Conservation (phyloP, 2,888 invertebrate species). For the Sthenelais limicola region DNA sequence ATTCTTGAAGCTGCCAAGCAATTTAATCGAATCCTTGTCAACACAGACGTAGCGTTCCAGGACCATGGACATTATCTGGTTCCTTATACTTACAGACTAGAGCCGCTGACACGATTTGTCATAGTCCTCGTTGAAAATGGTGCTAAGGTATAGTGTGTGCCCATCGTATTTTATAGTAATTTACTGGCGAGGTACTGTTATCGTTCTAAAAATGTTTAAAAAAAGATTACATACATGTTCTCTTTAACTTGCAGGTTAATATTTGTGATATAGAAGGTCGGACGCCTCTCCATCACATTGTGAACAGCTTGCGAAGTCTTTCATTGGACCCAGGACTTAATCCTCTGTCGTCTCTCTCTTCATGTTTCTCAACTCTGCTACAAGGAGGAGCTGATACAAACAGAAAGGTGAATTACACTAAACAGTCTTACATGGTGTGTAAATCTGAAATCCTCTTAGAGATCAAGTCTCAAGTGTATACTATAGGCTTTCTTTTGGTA, state of each 20-base stretch:
- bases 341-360: constrained; percentile 23
- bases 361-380: constrained; percentile 30
- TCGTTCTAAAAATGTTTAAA: background rate
- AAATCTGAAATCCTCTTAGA: too few relatives aligned
- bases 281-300: constrained; percentile 40
- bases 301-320: constrained; percentile 26
- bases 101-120: constrained; percentile 28
- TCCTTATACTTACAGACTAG: constrained; percentile 42
- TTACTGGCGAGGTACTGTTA: too few relatives aligned
- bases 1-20: constrained; percentile 27
- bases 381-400: constrained; percentile 35
- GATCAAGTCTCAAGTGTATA: too few relatives aligned
- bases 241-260: constrained; percentile 29
- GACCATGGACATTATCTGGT: constrained; percentile 43
- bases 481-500: too few relatives aligned
- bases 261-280: constrained; percentile 22
- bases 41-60: constrained; percentile 44
- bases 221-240: background rate
- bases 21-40: constrained; percentile 33
- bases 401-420: constrained; percentile 23
- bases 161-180: background rate
- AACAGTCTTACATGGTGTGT: too few relatives aligned
- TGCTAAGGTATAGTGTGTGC: background rate
- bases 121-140: background rate
- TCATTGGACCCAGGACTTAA: constrained; percentile 25